Conservation (phyloP, 1,140 invertebrate species). For the Solen grandis region DNA sequence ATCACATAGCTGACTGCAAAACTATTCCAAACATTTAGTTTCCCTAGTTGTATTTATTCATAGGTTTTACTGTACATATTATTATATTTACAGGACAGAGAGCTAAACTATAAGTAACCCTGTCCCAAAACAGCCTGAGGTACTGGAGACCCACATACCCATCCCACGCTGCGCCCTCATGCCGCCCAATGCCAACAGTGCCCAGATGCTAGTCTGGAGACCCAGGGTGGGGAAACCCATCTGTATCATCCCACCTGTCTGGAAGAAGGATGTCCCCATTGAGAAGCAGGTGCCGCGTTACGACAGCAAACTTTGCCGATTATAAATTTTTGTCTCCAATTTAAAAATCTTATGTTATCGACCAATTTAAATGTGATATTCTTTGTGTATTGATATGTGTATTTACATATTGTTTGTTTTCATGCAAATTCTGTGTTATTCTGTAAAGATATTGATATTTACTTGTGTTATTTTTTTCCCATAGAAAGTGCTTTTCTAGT, state of each 20-base stretch:
- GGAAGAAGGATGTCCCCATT: constrained; percentile 70
- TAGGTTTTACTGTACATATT: too few relatives aligned
- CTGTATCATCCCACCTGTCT: constrained; percentile 75
- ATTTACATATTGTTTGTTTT: too few relatives aligned
- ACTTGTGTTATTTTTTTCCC: too few relatives aligned
- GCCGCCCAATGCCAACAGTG: constrained; percentile 80
- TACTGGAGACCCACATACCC: constrained; percentile 74
- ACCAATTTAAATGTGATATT: too few relatives aligned
- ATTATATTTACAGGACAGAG: constrained; percentile 72
- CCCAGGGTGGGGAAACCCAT: constrained; percentile 70
- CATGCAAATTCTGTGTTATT: too few relatives aligned
- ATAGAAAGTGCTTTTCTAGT: too few relatives aligned
- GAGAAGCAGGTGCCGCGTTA: constrained; percentile 65
- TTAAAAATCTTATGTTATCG: too few relatives aligned
- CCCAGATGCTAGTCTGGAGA: constrained; percentile 80
- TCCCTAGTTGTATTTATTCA: too few relatives aligned
- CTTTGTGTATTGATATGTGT: too few relatives aligned
- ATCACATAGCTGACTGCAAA: too few relatives aligned
- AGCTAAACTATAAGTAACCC: constrained; percentile 74
- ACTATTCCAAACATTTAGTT: too few relatives aligned
- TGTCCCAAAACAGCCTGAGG: constrained; percentile 72
- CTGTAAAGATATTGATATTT: too few relatives aligned
- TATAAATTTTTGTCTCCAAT: constrained; percentile 54
- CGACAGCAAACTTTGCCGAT: constrained; percentile 68
- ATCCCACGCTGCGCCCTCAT: constrained; percentile 78